Conservation (phyloP, 2,797 vertebrate species). For the Anguilla anguilla region DNA sequence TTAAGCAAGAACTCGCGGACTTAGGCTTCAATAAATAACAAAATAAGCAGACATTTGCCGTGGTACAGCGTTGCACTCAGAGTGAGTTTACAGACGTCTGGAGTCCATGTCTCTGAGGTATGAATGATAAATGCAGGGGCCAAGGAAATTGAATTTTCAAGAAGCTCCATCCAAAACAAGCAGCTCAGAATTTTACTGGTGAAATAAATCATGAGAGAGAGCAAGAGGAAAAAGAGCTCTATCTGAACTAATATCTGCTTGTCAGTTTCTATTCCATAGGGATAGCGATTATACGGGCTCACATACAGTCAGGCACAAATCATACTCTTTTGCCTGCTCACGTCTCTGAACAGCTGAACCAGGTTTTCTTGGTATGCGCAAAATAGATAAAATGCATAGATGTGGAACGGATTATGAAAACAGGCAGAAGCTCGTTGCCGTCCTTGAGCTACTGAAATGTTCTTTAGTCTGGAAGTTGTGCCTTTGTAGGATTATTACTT, state of each 20-base stretch:
- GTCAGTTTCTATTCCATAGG: not conserved
- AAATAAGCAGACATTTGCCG: conserved; percentile 5
- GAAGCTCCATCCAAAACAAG: not conserved
- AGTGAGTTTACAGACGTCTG: conserved; percentile 29
- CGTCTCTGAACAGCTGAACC: not conserved
- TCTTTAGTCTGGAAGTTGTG: not conserved
- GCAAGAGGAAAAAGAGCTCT: not conserved
- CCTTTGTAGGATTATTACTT: not conserved
- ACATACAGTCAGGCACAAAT: conserved; percentile 5
- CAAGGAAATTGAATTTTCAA: not conserved
- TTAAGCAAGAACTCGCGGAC: not conserved
- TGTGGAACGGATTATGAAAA: not conserved
- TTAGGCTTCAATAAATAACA: conserved; percentile 14
- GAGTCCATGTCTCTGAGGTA: not conserved
- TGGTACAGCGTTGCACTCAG: not conserved
- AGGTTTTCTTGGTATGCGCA: not conserved
- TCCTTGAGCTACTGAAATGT: not conserved
- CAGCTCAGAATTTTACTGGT: conserved; percentile 2
- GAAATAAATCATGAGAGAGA: not conserved
- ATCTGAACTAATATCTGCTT: not conserved
- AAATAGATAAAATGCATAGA: not conserved
- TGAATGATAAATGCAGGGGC: conserved; percentile 28
- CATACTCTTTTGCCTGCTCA: not conserved
- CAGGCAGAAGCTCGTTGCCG: not conserved
- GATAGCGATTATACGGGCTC: not conserved